These are phyloP conservation scores for Dastarcus helophoroides DNA, from an alignment of 2,888 invertebrate genomes.

Conservation along the genomic window DNA sequence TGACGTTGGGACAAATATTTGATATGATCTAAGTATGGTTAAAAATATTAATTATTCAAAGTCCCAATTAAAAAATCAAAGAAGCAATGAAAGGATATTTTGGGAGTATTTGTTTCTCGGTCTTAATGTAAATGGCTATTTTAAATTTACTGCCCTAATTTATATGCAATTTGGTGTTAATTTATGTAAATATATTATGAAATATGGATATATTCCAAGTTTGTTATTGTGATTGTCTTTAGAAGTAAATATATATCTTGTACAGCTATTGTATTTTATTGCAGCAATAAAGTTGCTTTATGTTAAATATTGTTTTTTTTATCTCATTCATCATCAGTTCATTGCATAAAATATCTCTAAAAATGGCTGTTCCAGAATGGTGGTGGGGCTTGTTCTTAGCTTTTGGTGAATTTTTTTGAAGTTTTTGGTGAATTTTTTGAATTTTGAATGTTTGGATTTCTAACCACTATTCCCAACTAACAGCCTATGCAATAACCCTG, in stretches of 20 bases:
- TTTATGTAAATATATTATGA: slow-evolving; percentile 8
- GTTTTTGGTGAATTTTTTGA: not conserved
- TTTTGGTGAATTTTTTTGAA: slow-evolving; percentile 1
- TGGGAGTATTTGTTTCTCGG: too few species aligned
- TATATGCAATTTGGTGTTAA: too few species aligned
- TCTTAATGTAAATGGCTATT: too few species aligned
- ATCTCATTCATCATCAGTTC: slow-evolving; percentile 12
- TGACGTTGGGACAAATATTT: too few species aligned
- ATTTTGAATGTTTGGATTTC: not conserved
- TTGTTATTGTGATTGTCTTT: slow-evolving; percentile 24
- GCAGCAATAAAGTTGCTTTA: slow-evolving; percentile 37
- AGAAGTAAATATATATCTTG: slow-evolving; percentile 20
- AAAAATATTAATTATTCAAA: too few species aligned
- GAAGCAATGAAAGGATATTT: too few species aligned
- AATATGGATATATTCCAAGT: slow-evolving; percentile 14
- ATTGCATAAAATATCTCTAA: slow-evolving; percentile 25
- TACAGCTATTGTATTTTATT: slow-evolving; percentile 21
- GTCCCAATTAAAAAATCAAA: too few species aligned
- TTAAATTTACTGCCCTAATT: too few species aligned
- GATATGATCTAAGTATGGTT: too few species aligned
- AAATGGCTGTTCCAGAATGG: slow-evolving; percentile 38
- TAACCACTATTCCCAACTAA: too few species aligned
- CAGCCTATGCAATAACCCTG: too few species aligned
- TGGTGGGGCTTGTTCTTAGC: slow-evolving; percentile 29
- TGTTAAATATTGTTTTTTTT: slow-evolving; percentile 26